phyloP scores from a whole-genome alignment of 2,113 vertebrate genomes.

The Lota lota region DNA sequence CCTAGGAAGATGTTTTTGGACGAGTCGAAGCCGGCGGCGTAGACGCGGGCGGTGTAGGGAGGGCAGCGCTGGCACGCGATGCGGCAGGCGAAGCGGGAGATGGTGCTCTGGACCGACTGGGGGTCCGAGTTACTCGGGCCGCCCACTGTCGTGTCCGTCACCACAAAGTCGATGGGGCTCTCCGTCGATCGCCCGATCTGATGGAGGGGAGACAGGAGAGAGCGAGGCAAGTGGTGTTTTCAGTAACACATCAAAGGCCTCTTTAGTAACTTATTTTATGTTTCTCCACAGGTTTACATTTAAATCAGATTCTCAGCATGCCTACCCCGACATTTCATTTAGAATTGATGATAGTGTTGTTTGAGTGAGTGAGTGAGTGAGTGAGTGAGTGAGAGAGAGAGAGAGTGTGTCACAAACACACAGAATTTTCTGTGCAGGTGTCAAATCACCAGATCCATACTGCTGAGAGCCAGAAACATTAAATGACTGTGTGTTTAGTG shows the following conservation, averaged over 20 bases:
- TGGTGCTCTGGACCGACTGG: slow-evolving; percentile 97
- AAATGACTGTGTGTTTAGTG: neutral
- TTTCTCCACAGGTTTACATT: too few relatives aligned
- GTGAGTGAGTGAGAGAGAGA: neutral
- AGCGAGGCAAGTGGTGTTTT: neutral
- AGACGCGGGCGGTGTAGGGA: slow-evolving; percentile 94
- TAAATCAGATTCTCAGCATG: too few relatives aligned
- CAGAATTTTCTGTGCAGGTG: too few relatives aligned
- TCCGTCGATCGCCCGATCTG: slow-evolving; percentile 98
- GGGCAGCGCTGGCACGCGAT: slow-evolving; percentile 95
- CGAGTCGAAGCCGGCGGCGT: slow-evolving; percentile 95
- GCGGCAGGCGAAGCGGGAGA: slow-evolving; percentile 97
- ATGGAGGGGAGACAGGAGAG: neutral
- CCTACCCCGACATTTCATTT: too few relatives aligned
- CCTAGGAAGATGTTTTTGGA: slow-evolving; percentile 99
- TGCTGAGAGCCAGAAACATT: too few relatives aligned
- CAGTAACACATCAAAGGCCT: too few relatives aligned
- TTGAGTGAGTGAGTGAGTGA: neutral
- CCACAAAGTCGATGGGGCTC: slow-evolving; percentile 96
- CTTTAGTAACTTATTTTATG: too few relatives aligned
- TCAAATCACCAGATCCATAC: too few relatives aligned
- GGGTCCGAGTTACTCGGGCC: slow-evolving; percentile 93
- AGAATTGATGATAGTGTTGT: too few relatives aligned
- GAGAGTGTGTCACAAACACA: neutral
- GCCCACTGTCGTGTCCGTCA: slow-evolving; percentile 95